Conservation (phyloP, 2,888 invertebrate genomes). For the Byasa hedistus region DNA sequence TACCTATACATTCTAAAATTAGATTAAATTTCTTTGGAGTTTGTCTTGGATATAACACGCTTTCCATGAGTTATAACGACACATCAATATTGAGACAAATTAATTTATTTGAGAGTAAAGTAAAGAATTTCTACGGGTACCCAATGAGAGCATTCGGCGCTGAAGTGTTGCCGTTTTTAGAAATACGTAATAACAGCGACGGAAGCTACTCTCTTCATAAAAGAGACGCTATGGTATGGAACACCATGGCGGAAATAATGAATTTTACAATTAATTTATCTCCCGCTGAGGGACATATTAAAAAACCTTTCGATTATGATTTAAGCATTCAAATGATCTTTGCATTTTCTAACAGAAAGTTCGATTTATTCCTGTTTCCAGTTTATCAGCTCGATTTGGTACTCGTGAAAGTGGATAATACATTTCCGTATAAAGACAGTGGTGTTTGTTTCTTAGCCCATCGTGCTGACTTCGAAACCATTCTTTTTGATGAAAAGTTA, state of each 20-base stretch:
- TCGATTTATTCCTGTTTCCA: constrained; percentile 58
- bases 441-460: constrained; percentile 64
- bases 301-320: constrained; percentile 55
- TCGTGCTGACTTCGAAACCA: constrained; percentile 61
- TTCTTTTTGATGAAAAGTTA: constrained; percentile 54
- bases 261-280: constrained; percentile 63
- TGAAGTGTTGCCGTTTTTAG: constrained; percentile 54
- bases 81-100: constrained; percentile 33
- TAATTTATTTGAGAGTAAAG: constrained; percentile 55
- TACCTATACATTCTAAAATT: constrained; percentile 49
- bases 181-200: constrained; percentile 44
- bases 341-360: constrained; percentile 55
- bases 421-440: constrained; percentile 59
- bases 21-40: constrained; percentile 55
- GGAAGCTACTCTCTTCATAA: constrained; percentile 47
- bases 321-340: constrained; percentile 53
- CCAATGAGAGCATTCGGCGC: constrained; percentile 46
- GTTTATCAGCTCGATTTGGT: constrained; percentile 64
- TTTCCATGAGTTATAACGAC: constrained; percentile 40
- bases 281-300: constrained; percentile 42
- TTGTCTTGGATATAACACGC: constrained; percentile 55
- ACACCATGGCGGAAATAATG: constrained; percentile 52
- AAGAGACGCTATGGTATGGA: constrained; percentile 68
- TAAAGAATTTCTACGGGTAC: constrained; percentile 57
- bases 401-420: constrained; percentile 58